A percentile compares a stretch with the other conserved stretches of the same genome.
These are phyloP conservation scores for Chironomus striatipennis DNA, from an alignment of 1,140 invertebrate genomes.

Conservation along the genomic window DNA sequence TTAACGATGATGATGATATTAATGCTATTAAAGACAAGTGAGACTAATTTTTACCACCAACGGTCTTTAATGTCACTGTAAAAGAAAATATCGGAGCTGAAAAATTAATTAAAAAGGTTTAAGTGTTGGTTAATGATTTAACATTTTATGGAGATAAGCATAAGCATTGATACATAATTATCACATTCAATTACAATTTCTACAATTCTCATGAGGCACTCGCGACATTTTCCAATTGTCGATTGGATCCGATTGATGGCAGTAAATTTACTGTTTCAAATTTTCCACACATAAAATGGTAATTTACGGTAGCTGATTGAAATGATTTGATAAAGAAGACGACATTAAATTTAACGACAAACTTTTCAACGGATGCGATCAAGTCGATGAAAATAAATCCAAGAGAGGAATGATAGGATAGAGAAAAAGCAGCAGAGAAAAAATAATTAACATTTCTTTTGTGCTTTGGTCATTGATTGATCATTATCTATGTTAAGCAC, in stretches of 20 bases:
- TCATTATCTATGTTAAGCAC: slow-evolving; percentile 5
- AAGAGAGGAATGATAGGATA: neutral
- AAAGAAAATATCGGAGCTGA: neutral
- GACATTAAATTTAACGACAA: no score
- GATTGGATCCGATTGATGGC: neutral
- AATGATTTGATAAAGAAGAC: neutral
- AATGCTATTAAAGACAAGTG: no score
- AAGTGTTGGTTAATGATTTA: neutral
- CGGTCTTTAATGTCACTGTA: neutral
- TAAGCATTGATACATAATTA: no score
- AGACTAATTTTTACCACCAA: neutral
- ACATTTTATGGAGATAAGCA: no score
- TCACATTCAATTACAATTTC: neutral
- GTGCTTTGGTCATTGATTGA: neutral
- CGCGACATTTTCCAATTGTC: neutral
- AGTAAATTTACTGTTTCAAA: neutral
- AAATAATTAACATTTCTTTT: neutral
- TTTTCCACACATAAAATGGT: neutral
- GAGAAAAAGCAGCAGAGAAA: no score
- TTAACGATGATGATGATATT: no score
- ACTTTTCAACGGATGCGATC: no score
- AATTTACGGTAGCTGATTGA: neutral
- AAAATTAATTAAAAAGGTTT: no score
- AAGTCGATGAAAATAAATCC: no score
- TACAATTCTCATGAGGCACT: neutral